phyloP scores from a whole-genome alignment of 2,113 vertebrate genomes.

The Ceyx cyanopectus region DNA sequence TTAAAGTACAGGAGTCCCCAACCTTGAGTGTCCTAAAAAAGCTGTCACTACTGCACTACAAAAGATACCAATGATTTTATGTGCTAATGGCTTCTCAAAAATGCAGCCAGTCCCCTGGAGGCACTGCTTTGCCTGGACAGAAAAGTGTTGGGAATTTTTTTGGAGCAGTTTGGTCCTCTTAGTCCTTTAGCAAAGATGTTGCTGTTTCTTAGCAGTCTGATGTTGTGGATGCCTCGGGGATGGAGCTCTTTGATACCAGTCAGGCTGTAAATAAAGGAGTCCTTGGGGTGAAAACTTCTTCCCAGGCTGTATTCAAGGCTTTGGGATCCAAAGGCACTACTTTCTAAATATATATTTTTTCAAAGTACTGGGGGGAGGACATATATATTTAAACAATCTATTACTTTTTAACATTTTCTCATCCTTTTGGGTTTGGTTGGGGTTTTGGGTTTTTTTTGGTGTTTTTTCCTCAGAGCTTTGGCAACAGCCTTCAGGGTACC shows the following conservation, averaged over 20 bases:
- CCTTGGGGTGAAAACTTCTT: neutral
- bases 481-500: neutral
- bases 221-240: neutral
- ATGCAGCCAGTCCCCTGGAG: neutral
- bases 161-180: neutral
- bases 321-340: neutral
- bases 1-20: neutral
- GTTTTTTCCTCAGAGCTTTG: neutral
- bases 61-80: neutral
- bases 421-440: neutral
- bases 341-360: neutral
- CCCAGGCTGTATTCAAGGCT: neutral
- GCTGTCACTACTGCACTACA: neutral
- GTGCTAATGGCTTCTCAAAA: neutral
- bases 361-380: accelerated
- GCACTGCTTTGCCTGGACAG: neutral
- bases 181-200: neutral
- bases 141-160: neutral
- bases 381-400: neutral
- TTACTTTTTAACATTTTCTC: neutral
- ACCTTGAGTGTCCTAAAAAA: neutral
- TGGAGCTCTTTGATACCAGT: neutral
- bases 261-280: neutral
- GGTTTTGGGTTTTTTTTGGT: too few relatives aligned
- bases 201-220: neutral